Conservation (phyloP, 1,140 invertebrate genomes). For the Chelonus insularis region DNA sequence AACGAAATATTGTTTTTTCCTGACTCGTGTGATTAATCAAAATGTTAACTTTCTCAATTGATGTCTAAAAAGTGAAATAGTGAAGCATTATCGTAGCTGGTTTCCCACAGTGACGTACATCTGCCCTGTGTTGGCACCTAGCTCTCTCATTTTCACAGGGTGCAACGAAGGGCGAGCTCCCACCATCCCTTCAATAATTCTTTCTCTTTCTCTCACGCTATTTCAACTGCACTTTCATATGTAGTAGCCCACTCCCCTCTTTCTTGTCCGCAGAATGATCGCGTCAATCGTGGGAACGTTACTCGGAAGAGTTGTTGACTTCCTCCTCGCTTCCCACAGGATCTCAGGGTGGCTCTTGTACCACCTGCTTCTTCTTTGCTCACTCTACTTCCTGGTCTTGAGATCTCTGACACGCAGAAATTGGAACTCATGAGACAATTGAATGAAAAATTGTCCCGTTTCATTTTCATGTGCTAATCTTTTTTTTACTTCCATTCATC, state of each 20-base stretch:
- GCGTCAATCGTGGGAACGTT: constrained; percentile 57
- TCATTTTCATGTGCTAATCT: background rate
- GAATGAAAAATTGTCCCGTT: constrained; percentile 1
- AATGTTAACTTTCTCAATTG: too few relatives aligned
- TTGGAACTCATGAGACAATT: constrained; percentile 14
- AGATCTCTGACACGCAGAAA: background rate
- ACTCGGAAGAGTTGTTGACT: constrained; percentile 61
- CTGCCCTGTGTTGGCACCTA: constrained; percentile 42
- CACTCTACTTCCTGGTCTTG: background rate
- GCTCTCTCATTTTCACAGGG: constrained; percentile 18
- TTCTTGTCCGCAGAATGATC: background rate
- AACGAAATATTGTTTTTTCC: too few relatives aligned
- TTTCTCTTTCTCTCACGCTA: constrained; percentile 14
- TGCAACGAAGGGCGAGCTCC: too few relatives aligned
- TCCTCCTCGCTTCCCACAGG: constrained; percentile 60
- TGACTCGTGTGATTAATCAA: too few relatives aligned
- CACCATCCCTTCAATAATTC: background rate
- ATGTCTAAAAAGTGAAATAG: too few relatives aligned
- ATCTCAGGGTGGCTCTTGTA: constrained; percentile 33
- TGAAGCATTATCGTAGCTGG: constrained; percentile 36
- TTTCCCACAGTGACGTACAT: constrained; percentile 57
- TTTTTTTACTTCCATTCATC: too few relatives aligned
- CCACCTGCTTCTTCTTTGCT: background rate
- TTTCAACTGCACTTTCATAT: background rate
- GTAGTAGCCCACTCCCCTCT: background rate